These are phyloP conservation scores for Epizoanthus fatuus DNA, from an alignment of 92 coral and sea anemone species.

Conservation along the genomic window DNA sequence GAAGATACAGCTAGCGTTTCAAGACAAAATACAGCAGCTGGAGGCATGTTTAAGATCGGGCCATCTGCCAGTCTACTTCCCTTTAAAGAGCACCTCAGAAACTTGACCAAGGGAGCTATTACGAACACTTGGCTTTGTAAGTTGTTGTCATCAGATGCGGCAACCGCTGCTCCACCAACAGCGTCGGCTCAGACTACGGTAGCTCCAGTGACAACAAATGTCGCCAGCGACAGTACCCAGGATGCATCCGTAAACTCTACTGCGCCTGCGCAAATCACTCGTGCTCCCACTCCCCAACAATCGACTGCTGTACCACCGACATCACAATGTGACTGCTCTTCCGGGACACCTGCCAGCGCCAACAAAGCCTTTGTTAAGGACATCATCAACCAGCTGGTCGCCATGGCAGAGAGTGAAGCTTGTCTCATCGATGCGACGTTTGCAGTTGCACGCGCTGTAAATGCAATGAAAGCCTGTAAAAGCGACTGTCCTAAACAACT, in stretches of 20 bases:
- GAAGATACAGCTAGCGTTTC: constrained; percentile 68
- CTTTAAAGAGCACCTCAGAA: constrained; percentile 67
- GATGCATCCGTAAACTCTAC: constrained; percentile 25
- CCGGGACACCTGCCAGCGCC: constrained; percentile 67
- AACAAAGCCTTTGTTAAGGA: constrained; percentile 54
- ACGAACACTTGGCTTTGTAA: constrained; percentile 70
- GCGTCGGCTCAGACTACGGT: no score
- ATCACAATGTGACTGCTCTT: constrained; percentile 54
- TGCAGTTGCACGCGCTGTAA: constrained; percentile 73
- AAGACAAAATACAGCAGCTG: constrained; percentile 77
- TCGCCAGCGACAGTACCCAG: no score
- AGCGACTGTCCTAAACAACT: constrained; percentile 60
- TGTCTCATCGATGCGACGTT: constrained; percentile 88
- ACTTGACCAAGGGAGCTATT: constrained; percentile 50
- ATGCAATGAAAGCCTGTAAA: constrained; percentile 63
- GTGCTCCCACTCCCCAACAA: constrained; percentile 3
- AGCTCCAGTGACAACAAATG: constrained; percentile 1
- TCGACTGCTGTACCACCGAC: constrained; percentile 29
- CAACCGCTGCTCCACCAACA: no score
- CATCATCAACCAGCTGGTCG: constrained; percentile 59
- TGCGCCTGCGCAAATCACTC: neutral
- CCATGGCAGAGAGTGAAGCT: constrained; percentile 81
- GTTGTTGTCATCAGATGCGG: constrained; percentile 42
- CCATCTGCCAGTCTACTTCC: constrained; percentile 62
- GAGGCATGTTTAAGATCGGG: constrained; percentile 82